Conservation (phyloP, 2,797 vertebrate genomes). For the Taeniopygia guttata region DNA sequence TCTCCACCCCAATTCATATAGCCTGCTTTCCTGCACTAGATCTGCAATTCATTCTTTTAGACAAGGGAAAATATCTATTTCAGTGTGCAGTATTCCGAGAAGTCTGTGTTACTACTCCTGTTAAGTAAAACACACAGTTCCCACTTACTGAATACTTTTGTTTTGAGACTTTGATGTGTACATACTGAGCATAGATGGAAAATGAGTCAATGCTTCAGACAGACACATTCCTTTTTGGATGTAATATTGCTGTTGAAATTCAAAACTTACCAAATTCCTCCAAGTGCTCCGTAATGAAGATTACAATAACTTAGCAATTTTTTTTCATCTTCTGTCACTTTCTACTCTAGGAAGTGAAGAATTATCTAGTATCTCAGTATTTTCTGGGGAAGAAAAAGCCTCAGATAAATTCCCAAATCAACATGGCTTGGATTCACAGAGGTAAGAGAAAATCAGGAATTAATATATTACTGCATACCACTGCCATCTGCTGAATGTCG, state of each 20-base stretch:
- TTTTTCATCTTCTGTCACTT: not conserved
- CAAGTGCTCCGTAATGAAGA: not conserved
- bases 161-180: slow-evolving; percentile 12
- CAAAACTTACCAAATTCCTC: not conserved
- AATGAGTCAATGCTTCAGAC: slow-evolving; percentile 37
- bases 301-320: not conserved
- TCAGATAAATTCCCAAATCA: not conserved
- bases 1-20: no score
- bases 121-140: not conserved
- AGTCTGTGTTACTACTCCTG: not conserved
- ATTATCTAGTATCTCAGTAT: not conserved
- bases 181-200: slow-evolving; percentile 16
- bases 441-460: slow-evolving; percentile 5
- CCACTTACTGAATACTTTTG: slow-evolving; percentile 26
- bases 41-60: not conserved
- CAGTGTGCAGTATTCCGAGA: not conserved
- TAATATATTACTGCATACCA: slow-evolving; percentile 39
- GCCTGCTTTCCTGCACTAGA: fast-evolving
- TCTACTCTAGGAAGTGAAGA: not conserved
- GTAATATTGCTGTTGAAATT: not conserved
- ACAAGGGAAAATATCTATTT: slow-evolving; percentile 17
- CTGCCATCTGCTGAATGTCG: slow-evolving; percentile 52
- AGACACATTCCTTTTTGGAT: not conserved
- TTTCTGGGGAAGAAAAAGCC: not conserved
- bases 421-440: not conserved